Percentiles rank a stretch among this genome's conserved stretches.
Conservation (phyloP, 2,888 invertebrate genomes). For the Lampropteryx suffumata region DNA sequence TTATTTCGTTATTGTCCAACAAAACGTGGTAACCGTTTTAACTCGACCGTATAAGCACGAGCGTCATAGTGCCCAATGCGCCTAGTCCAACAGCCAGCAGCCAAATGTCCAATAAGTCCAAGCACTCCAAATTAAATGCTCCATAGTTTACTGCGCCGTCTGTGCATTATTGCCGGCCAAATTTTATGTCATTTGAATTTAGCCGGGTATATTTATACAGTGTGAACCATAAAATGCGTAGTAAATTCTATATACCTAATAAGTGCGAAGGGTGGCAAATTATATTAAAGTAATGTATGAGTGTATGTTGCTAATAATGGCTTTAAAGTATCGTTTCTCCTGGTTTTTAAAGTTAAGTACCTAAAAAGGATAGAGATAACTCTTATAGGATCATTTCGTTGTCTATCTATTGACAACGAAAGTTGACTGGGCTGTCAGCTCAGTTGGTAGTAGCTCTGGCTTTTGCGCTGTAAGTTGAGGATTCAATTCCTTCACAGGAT, state of each 20-base stretch:
- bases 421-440: no score
- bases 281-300: no score
- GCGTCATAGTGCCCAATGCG: background rate
- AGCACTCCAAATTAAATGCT: constrained; percentile 62
- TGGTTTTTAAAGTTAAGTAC: no score
- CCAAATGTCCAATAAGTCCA: constrained; percentile 72
- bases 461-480: no score
- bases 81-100: constrained; percentile 42
- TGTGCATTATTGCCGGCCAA: constrained; percentile 73
- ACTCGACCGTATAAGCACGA: background rate
- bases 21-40: background rate
- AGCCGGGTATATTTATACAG: constrained; percentile 57
- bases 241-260: background rate
- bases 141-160: constrained; percentile 75
- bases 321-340: no score
- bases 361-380: no score
- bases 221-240: constrained; percentile 8
- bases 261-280: no score
- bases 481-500: no score
- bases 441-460: no score
- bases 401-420: no score
- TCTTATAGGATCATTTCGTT: no score
- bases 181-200: constrained; percentile 72
- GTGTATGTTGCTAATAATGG: no score
- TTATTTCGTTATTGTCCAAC: background rate